phyloP scores from a whole-genome alignment of 2,113 vertebrate genomes.

The Crotalus viridis region DNA sequence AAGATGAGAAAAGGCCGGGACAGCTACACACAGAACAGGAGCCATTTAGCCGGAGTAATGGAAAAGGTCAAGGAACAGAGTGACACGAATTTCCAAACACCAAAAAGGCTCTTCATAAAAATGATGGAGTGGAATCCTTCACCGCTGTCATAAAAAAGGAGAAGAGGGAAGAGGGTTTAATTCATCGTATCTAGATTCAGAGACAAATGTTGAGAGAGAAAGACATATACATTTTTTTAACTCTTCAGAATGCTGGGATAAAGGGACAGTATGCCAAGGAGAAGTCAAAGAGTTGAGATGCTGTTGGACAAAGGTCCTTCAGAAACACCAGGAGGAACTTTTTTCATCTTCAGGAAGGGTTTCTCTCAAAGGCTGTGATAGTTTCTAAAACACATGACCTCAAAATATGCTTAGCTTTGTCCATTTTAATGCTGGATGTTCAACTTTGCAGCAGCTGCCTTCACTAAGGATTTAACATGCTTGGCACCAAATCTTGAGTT shows the following conservation, averaged over 20 bases:
- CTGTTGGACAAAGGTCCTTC: neutral
- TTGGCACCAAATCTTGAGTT: too few species aligned
- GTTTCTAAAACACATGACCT: neutral
- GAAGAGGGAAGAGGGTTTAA: constrained; percentile 10
- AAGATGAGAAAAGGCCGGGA: neutral
- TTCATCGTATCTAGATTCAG: neutral
- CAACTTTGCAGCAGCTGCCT: too few species aligned
- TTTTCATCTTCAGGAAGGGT: neutral
- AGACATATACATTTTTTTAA: neutral
- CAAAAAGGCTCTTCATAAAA: constrained; percentile 24
- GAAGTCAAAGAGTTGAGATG: neutral
- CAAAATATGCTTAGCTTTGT: neutral
- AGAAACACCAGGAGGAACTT: neutral
- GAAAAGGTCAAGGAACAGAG: constrained; percentile 1
- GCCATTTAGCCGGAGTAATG: neutral
- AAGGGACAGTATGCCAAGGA: neutral
- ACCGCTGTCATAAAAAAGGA: neutral
- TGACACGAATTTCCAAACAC: constrained; percentile 24
- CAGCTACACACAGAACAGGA: neutral
- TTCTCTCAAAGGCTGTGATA: neutral
- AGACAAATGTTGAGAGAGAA: neutral
- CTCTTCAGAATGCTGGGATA: neutral
- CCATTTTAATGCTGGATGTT: too few species aligned
- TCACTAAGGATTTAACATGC: too few species aligned
- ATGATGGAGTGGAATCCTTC: constrained; percentile 9